These are phyloP conservation scores for Macrochelys suwanniensis DNA, from an alignment of 2,797 vertebrate genomes.

Conservation along the genomic window DNA sequence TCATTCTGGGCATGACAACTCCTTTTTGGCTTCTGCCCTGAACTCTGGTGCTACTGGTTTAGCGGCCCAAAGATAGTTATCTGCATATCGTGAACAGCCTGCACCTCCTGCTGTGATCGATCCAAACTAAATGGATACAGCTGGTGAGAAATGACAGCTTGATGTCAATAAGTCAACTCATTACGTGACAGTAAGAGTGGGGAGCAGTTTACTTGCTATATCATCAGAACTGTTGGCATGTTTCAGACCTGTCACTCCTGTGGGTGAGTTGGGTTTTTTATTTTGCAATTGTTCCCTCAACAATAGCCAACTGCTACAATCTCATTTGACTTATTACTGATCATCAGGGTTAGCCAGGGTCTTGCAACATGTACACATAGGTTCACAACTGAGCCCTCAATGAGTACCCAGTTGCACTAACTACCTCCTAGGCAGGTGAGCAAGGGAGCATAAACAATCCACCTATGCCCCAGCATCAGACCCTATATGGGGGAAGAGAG, in stretches of 20 bases:
- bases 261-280: not conserved
- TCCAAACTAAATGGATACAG: not conserved
- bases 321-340: not conserved
- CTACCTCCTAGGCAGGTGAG: not conserved
- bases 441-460: not conserved
- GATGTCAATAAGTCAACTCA: not conserved
- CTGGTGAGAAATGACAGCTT: not conserved
- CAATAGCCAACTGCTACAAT: not conserved
- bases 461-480: not conserved
- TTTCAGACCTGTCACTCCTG: not conserved
- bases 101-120: not conserved
- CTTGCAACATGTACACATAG: not conserved
- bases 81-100: not conserved
- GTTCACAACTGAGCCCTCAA: not conserved
- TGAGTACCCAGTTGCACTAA: not conserved
- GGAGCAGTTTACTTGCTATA: not conserved
- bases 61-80: not conserved
- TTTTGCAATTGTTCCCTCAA: not conserved
- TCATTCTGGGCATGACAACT: accelerated
- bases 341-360: not conserved
- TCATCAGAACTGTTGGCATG: not conserved
- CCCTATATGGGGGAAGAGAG: not conserved
- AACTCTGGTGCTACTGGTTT: not conserved
- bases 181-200: not conserved
- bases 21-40: not conserved